phyloP scores from a whole-genome alignment of 1,140 invertebrate species.

The Solenopsis invicta region DNA sequence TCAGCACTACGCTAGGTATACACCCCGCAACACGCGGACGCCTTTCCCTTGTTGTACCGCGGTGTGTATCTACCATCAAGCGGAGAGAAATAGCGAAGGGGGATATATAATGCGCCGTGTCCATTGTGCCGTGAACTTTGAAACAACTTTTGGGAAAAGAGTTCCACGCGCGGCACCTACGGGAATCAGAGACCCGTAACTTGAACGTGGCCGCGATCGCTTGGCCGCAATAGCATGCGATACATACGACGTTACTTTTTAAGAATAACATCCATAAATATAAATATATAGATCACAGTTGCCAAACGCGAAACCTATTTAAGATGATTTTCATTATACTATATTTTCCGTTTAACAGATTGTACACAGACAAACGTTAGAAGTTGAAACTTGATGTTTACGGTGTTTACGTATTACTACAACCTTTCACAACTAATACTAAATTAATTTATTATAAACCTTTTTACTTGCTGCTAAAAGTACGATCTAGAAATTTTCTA shows the following conservation, averaged over 20 bases:
- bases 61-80: constrained; percentile 71
- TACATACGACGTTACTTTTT: constrained; percentile 7
- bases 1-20: constrained; percentile 81
- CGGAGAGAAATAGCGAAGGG: constrained; percentile 80
- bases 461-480: too few relatives aligned
- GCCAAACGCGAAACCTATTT: too few relatives aligned
- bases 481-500: too few relatives aligned
- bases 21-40: constrained; percentile 68
- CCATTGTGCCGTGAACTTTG: constrained; percentile 86
- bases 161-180: constrained; percentile 63
- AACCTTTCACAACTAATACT: too few relatives aligned
- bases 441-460: too few relatives aligned
- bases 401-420: too few relatives aligned
- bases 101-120: constrained; percentile 76
- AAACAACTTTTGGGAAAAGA: constrained; percentile 83
- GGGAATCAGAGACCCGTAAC: constrained; percentile 65
- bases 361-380: too few relatives aligned
- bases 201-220: constrained; percentile 37
- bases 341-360: too few relatives aligned
- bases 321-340: too few relatives aligned
- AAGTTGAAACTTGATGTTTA: too few relatives aligned
- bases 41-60: constrained; percentile 72
- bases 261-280: constrained; percentile 8
- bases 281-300: too few relatives aligned
- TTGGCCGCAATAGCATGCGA: constrained; percentile 26